Conservation (phyloP, 2,888 invertebrate species). For the Frankliniella fusca region DNA sequence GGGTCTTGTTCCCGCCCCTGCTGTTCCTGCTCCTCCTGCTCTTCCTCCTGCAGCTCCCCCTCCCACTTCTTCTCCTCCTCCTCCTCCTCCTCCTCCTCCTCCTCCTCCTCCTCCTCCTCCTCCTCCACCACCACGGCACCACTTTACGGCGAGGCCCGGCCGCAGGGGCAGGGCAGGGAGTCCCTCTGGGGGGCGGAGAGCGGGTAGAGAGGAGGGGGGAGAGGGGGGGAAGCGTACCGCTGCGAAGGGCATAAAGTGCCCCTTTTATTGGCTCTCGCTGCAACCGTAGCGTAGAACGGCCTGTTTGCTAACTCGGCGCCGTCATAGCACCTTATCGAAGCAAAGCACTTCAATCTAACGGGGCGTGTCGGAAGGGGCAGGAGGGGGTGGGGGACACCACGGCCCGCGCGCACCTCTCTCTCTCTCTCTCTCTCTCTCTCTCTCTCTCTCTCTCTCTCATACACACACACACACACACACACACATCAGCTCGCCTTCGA, state of each 20-base stretch:
- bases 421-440: too few relatives aligned
- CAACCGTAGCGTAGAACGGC: conserved; percentile 2
- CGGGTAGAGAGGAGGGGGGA: too few relatives aligned
- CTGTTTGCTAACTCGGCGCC: not conserved
- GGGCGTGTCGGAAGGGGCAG: not conserved
- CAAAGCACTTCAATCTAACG: conserved; percentile 17
- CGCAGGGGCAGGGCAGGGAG: not conserved
- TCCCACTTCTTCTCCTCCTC: too few relatives aligned
- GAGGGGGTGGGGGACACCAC: not conserved
- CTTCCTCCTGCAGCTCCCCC: too few relatives aligned
- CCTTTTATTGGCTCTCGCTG: not conserved
- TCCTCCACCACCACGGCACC: too few relatives aligned
- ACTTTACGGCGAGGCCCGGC: not conserved
- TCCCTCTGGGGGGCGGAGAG: not conserved
- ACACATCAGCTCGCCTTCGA: too few relatives aligned
- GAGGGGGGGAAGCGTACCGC: not conserved
- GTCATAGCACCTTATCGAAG: conserved; percentile 1
- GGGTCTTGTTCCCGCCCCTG: not conserved
- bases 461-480: not conserved
- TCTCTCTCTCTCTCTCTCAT: too few relatives aligned
- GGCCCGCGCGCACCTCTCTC: too few relatives aligned
- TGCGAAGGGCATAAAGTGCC: not conserved
- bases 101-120: too few relatives aligned
- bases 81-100: too few relatives aligned
- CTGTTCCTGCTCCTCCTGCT: too few relatives aligned